Evolutionary conservation across 2,888 invertebrate genomes (phyloP), one percentile per base, ranked within the genome.

Genomic region (Mythimna pallens): DNA sequence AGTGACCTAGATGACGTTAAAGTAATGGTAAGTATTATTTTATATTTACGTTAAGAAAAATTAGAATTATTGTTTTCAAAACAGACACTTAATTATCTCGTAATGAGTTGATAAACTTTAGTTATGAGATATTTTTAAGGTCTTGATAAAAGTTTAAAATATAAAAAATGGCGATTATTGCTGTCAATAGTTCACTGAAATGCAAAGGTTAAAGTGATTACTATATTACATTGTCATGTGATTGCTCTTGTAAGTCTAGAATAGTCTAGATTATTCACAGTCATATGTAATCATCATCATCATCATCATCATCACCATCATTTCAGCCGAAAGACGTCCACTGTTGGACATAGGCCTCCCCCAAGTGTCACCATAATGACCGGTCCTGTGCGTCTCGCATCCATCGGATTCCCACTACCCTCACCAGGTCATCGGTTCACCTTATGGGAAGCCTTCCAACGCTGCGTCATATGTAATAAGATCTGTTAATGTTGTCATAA

Each of bases 1-100:
- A 93, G 97, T 0, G 97, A 98, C 87, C 97, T 97, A 0, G 92
- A 97, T 52, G 99, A 99, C 89, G 90, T 98, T 34, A 96, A 97
- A 83, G 93, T 97, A 69, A 92, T 98, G 95, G 98, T 98, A 97
- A 95, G 97, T 92, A 67, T 20, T 54, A 58, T 25, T 68, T 55
- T 54, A 47, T 70, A 65, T 40, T 20, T 65, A 36, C 22, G 20
- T 25, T 30, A n/a, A 55, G 30, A 70, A n/a, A 61, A 50, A 55
- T 63, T 54, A 9, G 25, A 73, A 54, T 57, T 0, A 43, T 34
- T 71, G 47, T 67, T 73, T 64, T 36, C 25, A 73, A 55, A 57
- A 73, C 12, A 81, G 7, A 61, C n/a, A 54, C 58, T 25, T 54
- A 63, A 68, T 58, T 52, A 54, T 40, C 59, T 66, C n/a, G 40